phyloP scores from a whole-genome alignment of 64 coral and sea anemone genomes.

The Actinia equina region DNA sequence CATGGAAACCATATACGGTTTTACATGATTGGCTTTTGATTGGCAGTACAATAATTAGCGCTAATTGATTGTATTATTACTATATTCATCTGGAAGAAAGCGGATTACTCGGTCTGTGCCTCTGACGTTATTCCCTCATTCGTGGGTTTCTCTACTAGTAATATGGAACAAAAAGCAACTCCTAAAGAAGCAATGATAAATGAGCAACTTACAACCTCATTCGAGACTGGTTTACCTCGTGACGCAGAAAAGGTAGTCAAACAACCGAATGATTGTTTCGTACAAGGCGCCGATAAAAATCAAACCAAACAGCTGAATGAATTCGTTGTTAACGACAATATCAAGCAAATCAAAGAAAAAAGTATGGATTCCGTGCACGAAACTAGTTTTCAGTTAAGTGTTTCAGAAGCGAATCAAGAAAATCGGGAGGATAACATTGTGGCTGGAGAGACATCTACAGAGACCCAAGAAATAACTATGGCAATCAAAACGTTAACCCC shows the following conservation, averaged over 20 bases:
- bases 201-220: neutral
- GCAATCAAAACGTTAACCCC: constrained; percentile 21
- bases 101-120: constrained; percentile 11
- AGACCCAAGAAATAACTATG: neutral
- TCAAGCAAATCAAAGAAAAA: constrained; percentile 14
- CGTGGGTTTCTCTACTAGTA: neutral
- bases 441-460: neutral
- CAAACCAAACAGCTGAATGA: neutral
- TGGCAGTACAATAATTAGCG: constrained; percentile 10
- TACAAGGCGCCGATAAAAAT: neutral
- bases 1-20: neutral
- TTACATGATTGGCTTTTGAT: neutral
- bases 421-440: neutral
- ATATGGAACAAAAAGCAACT: neutral
- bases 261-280: neutral
- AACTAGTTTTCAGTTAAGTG: neutral
- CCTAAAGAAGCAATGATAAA: neutral
- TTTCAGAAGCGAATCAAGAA: neutral
- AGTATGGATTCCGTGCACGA: constrained; percentile 6
- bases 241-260: neutral
- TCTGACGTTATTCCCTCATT: neutral
- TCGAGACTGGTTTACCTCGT: neutral
- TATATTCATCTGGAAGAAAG: constrained; percentile 10
- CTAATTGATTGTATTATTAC: constrained; percentile 32
- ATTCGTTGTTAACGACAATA: constrained; percentile 7